Percentiles rank a stretch among this genome's conserved stretches.
phyloP scores from a whole-genome alignment of 2,888 invertebrate genomes.

The Cylloceria caligata region DNA sequence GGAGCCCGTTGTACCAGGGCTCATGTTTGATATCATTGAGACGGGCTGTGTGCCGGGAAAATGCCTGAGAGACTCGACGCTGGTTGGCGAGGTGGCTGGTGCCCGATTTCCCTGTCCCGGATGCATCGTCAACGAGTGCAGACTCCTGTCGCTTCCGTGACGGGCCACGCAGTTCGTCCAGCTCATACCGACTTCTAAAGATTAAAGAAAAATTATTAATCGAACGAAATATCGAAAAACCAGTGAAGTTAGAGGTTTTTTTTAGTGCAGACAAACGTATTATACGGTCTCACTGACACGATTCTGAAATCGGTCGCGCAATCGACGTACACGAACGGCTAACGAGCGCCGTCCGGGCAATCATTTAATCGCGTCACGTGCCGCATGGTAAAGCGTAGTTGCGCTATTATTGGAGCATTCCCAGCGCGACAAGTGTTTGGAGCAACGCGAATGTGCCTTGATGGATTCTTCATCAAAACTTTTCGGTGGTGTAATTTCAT shows the following conservation, averaged over 20 bases:
- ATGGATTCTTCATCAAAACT: neutral
- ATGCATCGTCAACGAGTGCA: constrained; percentile 68
- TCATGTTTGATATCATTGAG: constrained; percentile 39
- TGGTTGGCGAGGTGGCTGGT: constrained; percentile 66
- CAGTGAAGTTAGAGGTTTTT: neutral
- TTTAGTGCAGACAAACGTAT: neutral
- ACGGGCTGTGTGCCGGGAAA: constrained; percentile 51
- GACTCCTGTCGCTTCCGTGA: constrained; percentile 74
- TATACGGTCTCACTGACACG: neutral
- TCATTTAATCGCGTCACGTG: constrained; percentile 20
- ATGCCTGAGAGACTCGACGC: constrained; percentile 51
- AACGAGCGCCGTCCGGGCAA: constrained; percentile 57
- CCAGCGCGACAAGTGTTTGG: constrained; percentile 20
- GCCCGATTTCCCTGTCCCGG: constrained; percentile 60
- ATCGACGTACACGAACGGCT: constrained; percentile 27
- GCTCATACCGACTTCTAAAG: constrained; percentile 35
- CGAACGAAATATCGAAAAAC: neutral
- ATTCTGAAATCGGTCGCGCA: constrained; percentile 23
- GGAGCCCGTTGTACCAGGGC: constrained; percentile 33
- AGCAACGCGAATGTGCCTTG: constrained; percentile 3
- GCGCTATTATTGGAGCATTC: constrained; percentile 6
- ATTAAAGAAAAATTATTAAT: neutral
- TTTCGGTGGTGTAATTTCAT: neutral
- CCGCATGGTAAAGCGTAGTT: constrained; percentile 25
- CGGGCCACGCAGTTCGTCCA: constrained; percentile 72